Evolutionary conservation across 1,140 invertebrate genomes (phyloP), one percentile per base, ranked within the genome.

Genomic region (Papilio glaucus): DNA sequence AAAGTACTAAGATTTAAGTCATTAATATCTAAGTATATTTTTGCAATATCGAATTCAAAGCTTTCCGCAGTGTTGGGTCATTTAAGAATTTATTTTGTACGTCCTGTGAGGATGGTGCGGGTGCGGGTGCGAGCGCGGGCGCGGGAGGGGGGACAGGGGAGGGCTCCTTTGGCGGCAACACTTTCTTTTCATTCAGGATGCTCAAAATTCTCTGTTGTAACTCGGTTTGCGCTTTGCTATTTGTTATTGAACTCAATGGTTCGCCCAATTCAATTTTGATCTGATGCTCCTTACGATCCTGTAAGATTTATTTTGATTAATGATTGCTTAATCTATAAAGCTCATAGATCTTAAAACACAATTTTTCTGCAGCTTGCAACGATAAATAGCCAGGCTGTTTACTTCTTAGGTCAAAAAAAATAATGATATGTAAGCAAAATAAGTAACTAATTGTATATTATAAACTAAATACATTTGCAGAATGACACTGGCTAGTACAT

Each of bases 201-300:
- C 95, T 98, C 37, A 98, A 92, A 72, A 98, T 98, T 77, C 97
- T 95, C 78, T 96, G 97, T 80, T 98, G 97, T 5, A 98, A 87
- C 85, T 98, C 97, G 0, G 95, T 95, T 84, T 97, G 95, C 68
- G 96, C 87, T 93, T 77, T 94, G 90, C 73, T 94, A 76, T 76
- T 75, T 77, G 81, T 90, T 0, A 93, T 90, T 75, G 84, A 42
- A 79, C 74, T 83, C n/a, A 94, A 87, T 0, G 94, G 82, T 12
- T 95, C 94, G 1, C 96, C 95, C 24, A 96, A 85, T 90, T 97
- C 96, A 24, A 95, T 84, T 82, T 96, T 95, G 0, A 95, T 91
- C 90, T 97, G 96, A 41, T 96, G 94, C 76, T 97, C 95, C 41
- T 95, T 94, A 73, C 96, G 94, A 71, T 97, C 95, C 89, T 96